phyloP scores from a whole-genome alignment of 35 echinoderm and acorn worm species.

The Eucidaris tribuloides region DNA sequence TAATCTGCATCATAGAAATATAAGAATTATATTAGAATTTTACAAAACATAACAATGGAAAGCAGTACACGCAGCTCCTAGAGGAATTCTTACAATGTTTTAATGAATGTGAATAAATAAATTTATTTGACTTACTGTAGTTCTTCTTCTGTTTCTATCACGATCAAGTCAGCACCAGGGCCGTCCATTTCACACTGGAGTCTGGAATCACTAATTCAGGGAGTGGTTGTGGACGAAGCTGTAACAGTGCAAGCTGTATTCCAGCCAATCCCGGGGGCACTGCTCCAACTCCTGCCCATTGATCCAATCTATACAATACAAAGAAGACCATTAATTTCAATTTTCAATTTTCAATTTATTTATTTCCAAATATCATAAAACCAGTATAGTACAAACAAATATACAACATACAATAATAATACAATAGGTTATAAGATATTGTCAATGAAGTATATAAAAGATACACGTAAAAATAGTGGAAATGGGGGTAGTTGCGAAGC shows the following conservation, averaged over 20 bases:
- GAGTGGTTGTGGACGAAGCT: neutral
- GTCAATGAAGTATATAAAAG: too few species aligned
- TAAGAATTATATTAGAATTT: neutral
- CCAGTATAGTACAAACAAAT: too few species aligned
- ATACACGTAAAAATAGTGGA: too few species aligned
- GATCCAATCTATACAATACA: neutral
- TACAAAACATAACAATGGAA: neutral
- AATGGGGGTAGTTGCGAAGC: too few species aligned
- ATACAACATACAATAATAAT: too few species aligned
- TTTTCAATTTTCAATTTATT: too few species aligned
- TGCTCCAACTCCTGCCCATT: neutral
- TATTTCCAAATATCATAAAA: too few species aligned
- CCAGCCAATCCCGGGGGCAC: constrained; percentile 27
- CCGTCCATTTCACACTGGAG: neutral
- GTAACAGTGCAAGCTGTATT: constrained; percentile 10
- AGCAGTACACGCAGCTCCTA: neutral
- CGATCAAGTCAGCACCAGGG: constrained; percentile 13
- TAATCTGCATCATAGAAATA: neutral
- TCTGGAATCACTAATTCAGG: constrained; percentile 6
- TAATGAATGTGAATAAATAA: neutral
- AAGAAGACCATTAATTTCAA: neutral
- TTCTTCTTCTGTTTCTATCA: constrained; percentile 23
- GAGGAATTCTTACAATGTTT: neutral
- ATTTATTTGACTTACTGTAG: neutral
- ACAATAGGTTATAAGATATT: too few species aligned